Conservation (phyloP, 2,888 invertebrate species). For the Pachycephus smyrnensis region DNA sequence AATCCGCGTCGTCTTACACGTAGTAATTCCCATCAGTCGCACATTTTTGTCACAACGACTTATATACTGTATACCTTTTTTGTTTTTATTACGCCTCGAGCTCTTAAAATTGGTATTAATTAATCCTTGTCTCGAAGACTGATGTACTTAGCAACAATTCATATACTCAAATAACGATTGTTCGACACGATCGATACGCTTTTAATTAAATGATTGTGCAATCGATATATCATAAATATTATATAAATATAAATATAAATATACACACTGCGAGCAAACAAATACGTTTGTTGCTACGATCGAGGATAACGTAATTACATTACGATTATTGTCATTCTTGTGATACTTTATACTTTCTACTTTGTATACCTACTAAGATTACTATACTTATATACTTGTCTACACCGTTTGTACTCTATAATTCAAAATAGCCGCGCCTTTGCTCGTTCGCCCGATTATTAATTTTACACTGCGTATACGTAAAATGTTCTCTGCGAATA, state of each 20-base stretch:
- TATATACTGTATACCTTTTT: background rate
- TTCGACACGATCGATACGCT: slow-evolving; percentile 16
- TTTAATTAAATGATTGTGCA: slow-evolving; percentile 32
- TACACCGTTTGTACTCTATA: slow-evolving; percentile 43
- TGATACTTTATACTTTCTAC: slow-evolving; percentile 65
- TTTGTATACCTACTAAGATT: slow-evolving; percentile 51
- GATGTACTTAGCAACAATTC: slow-evolving; percentile 47
- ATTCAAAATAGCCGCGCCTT: background rate
- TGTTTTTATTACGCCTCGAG: background rate
- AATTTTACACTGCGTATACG: background rate
- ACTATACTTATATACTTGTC: slow-evolving; percentile 42
- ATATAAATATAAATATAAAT: background rate
- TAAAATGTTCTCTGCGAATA: background rate
- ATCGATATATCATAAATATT: slow-evolving; percentile 27
- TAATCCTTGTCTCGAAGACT: slow-evolving; percentile 49
- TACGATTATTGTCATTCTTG: slow-evolving; percentile 59
- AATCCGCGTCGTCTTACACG: background rate
- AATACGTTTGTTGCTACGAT: background rate
- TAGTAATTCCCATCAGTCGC: background rate
- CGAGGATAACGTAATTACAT: background rate
- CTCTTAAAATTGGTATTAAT: background rate
- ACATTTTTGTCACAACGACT: background rate
- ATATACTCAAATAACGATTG: slow-evolving; percentile 7
- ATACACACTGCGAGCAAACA: background rate
- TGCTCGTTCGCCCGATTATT: background rate